phyloP scores from a whole-genome alignment of 2,797 vertebrate species.

The Gallinago solitaria region DNA sequence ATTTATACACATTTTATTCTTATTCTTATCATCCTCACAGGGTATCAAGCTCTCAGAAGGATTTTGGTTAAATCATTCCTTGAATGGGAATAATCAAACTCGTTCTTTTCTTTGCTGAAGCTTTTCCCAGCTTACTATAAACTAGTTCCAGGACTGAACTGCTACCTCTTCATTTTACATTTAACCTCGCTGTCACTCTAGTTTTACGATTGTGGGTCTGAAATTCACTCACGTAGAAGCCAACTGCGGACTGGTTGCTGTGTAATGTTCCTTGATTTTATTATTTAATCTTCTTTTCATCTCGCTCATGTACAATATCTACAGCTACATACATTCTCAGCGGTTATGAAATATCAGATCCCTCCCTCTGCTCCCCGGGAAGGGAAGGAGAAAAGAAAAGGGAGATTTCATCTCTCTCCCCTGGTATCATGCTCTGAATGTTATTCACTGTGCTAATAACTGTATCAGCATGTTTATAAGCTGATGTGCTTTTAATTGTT shows the following conservation, averaged over 20 bases:
- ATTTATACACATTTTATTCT: not conserved
- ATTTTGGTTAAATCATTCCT: not conserved
- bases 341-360: not conserved
- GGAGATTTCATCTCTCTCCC: slow-evolving; percentile 52
- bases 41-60: not conserved
- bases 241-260: not conserved
- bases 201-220: not conserved
- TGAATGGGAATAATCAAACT: not conserved
- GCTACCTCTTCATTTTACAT: not conserved
- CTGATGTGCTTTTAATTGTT: slow-evolving; percentile 78
- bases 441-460: slow-evolving; percentile 75
- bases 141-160: not conserved
- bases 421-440: slow-evolving; percentile 40
- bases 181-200: slow-evolving; percentile 5
- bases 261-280: slow-evolving; percentile 22
- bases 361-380: not conserved
- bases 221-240: slow-evolving; percentile 10
- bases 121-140: not conserved
- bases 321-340: not conserved
- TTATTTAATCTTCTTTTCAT: slow-evolving; percentile 44
- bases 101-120: not conserved
- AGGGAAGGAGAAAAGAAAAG: slow-evolving; percentile 30
- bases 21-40: not conserved
- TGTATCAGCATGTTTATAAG: slow-evolving; percentile 77
- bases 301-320: slow-evolving; percentile 1